Conservation (phyloP, 1,140 invertebrate species). For the Phenacoccus solenopsis region DNA sequence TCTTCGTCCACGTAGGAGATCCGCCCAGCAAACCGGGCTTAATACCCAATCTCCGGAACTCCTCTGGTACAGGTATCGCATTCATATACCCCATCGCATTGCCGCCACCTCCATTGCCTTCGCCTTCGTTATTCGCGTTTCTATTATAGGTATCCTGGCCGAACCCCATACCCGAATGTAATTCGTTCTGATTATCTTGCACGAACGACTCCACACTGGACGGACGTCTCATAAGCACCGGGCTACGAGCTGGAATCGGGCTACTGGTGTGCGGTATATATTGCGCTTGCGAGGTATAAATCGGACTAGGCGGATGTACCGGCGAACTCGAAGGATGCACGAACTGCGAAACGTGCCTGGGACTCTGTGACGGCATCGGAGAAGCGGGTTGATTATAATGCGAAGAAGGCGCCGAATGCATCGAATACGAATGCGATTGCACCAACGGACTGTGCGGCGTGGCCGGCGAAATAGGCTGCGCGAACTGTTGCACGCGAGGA, state of each 20-base stretch:
- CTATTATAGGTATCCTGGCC: neutral
- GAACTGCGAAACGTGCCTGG: conserved; percentile 27
- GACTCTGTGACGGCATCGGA: conserved; percentile 28
- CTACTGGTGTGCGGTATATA: neutral
- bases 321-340: conserved; percentile 33
- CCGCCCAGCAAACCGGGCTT: neutral
- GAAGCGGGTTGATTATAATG: conserved; percentile 22
- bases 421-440: conserved; percentile 28
- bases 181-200: neutral
- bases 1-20: neutral
- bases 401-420: conserved; percentile 18
- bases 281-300: neutral
- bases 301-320: conserved; percentile 9
- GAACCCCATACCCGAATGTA: neutral
- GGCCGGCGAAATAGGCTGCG: conserved; percentile 49
- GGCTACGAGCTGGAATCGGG: conserved; percentile 21
- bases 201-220: neutral
- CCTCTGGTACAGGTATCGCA: neutral
- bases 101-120: neutral
- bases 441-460: conserved; percentile 45
- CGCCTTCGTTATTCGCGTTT: neutral
- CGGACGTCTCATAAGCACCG: neutral
- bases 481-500: conserved; percentile 32
- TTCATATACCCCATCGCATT: neutral
- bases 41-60: neutral